Evolutionary conservation across 2,113 vertebrate species (phyloP).

Genomic region (Copsychus sechellarum): DNA sequence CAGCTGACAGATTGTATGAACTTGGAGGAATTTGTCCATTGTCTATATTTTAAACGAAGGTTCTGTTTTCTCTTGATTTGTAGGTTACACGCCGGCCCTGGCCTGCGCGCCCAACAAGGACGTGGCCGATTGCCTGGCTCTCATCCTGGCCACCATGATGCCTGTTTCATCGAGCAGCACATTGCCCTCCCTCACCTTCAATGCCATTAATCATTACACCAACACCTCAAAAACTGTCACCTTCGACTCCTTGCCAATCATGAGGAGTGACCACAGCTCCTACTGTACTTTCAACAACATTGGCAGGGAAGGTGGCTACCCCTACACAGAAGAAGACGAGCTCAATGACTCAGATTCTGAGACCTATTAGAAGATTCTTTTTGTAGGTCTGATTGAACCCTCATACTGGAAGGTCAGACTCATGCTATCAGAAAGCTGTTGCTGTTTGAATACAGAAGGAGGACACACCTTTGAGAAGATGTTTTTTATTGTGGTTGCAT

Average conservation of each 20-base stretch:
- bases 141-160: slow-evolving; percentile 99
- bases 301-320: slow-evolving; percentile 86
- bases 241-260: slow-evolving; percentile 88
- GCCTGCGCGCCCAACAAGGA: slow-evolving; percentile 98
- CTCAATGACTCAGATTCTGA: slow-evolving; percentile 98
- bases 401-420: slow-evolving; percentile 45
- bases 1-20: neutral
- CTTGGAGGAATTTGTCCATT: neutral
- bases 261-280: slow-evolving; percentile 88
- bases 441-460: slow-evolving; percentile 10
- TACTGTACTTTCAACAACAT: slow-evolving; percentile 97
- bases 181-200: slow-evolving; percentile 87
- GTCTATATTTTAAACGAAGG: neutral
- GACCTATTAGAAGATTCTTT: slow-evolving; percentile 85
- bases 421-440: slow-evolving; percentile 28
- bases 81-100: slow-evolving; percentile 97
- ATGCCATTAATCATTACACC: slow-evolving; percentile 94
- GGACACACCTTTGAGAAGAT: slow-evolving; percentile 57
- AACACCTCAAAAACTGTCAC: slow-evolving; percentile 94
- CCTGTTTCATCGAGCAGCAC: slow-evolving; percentile 89
- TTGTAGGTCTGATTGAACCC: neutral
- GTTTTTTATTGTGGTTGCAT: slow-evolving; percentile 42
- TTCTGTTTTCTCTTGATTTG: neutral
- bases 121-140: slow-evolving; percentile 96
- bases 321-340: slow-evolving; percentile 89